Percentiles rank a stretch among this genome's conserved stretches.
These are phyloP conservation scores for Gobius niger DNA, from an alignment of 2,113 vertebrate genomes.

Conservation along the genomic window DNA sequence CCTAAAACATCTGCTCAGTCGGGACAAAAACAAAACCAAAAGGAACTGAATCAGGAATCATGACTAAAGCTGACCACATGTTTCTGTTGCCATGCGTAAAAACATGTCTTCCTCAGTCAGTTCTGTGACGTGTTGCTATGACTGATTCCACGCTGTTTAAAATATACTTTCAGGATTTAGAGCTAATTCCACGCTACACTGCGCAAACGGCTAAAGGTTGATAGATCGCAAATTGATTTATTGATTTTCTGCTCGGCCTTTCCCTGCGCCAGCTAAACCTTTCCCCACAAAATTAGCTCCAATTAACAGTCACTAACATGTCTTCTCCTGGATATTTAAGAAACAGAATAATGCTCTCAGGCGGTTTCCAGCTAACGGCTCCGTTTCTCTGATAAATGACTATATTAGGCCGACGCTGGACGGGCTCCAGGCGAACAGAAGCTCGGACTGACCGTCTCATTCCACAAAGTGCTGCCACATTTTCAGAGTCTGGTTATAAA, in stretches of 20 bases:
- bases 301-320: neutral
- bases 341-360: constrained; percentile 12
- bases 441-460: neutral
- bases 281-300: neutral
- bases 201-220: too few relatives aligned
- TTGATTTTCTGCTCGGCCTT: neutral
- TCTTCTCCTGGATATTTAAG: neutral
- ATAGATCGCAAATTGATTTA: neutral
- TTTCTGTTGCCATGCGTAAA: too few relatives aligned
- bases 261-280: neutral
- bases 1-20: too few relatives aligned
- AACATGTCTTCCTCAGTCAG: too few relatives aligned
- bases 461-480: neutral
- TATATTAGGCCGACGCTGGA: constrained; percentile 16
- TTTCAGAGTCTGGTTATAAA: neutral
- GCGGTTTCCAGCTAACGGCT: constrained; percentile 26
- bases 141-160: too few relatives aligned
- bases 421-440: neutral
- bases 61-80: too few relatives aligned
- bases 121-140: too few relatives aligned
- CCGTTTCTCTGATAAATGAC: constrained; percentile 17
- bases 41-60: too few relatives aligned
- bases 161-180: too few relatives aligned
- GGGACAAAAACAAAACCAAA: too few relatives aligned
- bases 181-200: too few relatives aligned